Evolutionary conservation across 2,113 vertebrate species (phyloP), one percentile per base, ranked within the genome.

Genomic region (Calypte anna): DNA sequence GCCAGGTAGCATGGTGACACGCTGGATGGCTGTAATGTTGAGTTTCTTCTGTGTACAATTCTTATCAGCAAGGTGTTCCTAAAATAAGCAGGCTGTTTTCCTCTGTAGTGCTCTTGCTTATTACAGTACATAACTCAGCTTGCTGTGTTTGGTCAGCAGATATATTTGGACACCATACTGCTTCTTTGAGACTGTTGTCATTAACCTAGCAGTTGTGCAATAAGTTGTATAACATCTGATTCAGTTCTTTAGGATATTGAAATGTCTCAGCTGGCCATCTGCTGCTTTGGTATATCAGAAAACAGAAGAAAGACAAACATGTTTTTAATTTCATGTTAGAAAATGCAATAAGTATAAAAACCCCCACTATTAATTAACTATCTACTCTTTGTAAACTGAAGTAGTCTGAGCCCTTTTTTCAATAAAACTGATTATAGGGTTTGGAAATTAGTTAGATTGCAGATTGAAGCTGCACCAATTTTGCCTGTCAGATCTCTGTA

Each of bases 351-450:
- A 75, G 44, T 55, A 40, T 70, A 55, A 72, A 64, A 94, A 54
- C 3, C 40, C 40, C 11, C 20, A 24, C 51, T 67, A 23, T 46
- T 80, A 91, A 76, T 82, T 36, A 91, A 62, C 43, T 51, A 43
- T 67, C 67, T 94, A 4, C 90, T 86, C 67, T 70, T 20, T 81
- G 20, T 67, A 46, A 80, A 82, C 72, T 76, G 4, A 85, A 80
- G 64, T 38, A 80, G 59, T 80, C 67, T 61, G 72, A 94, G 55
- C 30, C 3, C 44, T 86, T 73, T 57, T 90, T 88, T 76, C 67
- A 70, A 55, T 92, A 77, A 86, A 81, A 83, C 72, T 91, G 82
- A 95, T 93, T 90, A 83, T 40, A 91, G 93, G 51, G 46, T 69
- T 87, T 67, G 86, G 82, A 93, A 95, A 90, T 93, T 25, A 76